Base-by-base conservation (phyloP, 1,140 invertebrate species). In the Philotrypesis tridentata region DNA sequence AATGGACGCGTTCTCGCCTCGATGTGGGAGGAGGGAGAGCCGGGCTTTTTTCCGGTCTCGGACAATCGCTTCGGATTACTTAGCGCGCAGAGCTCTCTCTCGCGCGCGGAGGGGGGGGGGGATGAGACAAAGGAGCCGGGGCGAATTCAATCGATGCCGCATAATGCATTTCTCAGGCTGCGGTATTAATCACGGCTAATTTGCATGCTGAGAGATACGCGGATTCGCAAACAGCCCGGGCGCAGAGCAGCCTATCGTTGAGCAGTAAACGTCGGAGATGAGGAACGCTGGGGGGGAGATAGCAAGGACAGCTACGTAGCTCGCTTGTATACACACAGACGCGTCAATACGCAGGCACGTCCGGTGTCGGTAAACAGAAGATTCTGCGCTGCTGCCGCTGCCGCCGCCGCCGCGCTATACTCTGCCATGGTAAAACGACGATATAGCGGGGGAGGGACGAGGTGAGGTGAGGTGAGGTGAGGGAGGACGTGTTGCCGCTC, bases 401-500 rank as follows among this genome's bases (percentile, higher is more conserved):
- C 33, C 9, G 9, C 33, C 9, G 9, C 33, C 33, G 33, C 33
- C n/a, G n/a, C n/a, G n/a, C n/a, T n/a, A n/a, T n/a, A n/a, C n/a
- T n/a, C n/a, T n/a, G n/a, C n/a, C n/a, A n/a, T 37, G 29, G 29
- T 67, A 29, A 70, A 37, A 65, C n/a, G n/a, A 17, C 61, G 61
- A 27, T 71, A 55, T 33, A n/a, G n/a, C 43, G 67, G 1, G 61
- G 17, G 55, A 4, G 14, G 29, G 21, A 33, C 37, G 1, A 14
- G 21, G 60, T 8, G 43, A 37, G 8, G 40, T 8, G 48, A 27
- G 12, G 43, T 2, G 31, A 63, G 29, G 31, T 17, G 37, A n/a
- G 11, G 21, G 61, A 14, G 72, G 21, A 74, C 29, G 79, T 70
- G 65, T 79, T 77, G 48, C 71, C 78, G 4, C 65, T 55, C 85